Base-by-base conservation (phyloP, 2,888 invertebrate species). In the Trichacis sp. region DNA sequence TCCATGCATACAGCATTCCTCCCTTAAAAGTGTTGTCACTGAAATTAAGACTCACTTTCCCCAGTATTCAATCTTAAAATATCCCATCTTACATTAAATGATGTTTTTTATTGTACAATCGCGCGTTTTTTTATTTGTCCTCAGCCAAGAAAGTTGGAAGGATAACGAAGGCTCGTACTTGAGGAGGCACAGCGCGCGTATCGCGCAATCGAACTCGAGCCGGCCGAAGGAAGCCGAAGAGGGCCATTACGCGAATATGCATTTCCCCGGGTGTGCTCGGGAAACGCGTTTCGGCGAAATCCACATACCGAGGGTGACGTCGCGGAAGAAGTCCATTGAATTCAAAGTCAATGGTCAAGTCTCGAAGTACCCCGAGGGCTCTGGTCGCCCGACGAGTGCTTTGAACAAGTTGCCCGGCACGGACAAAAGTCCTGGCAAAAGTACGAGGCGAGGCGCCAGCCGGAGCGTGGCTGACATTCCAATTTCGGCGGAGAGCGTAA, bases 311-410 rank as follows among this genome's bases (percentile, higher is more conserved):
- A 73, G 82, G 15, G 73, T 82, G 6, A 72, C 72, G 6, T 70
- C 80, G 1, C 70, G 78, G n/a, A 80, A 75, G 55, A 75, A 73
- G 30, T 69, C 71, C 36, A 73, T 73, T 15, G 82, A 82, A 12
- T 84, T 83, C 54, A 77, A 77, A 40, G 73, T 83, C 36, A 83
- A 82, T 1, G 84, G 81, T 8, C 75, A 77, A 51, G 83, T 81
- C 29, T 73, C 49, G 14, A 74, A 62, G 64, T 77, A 78, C 17
- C 58, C 72, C n/a, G 40, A 5, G 14, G 40, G 40, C 15, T 19
- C 20, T 6, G 18, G 14, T 18, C 55, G 30, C 11, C 24, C 17
- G 14, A 15, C 60, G 48, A 43, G 64, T 40, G 66, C 64, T 33
- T 55, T 47, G 29, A 67, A 70, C 56, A 75, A 73, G 46, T 64